Base-by-base conservation (phyloP, 2,797 vertebrate species). In the Gadopsis bispinosus region DNA sequence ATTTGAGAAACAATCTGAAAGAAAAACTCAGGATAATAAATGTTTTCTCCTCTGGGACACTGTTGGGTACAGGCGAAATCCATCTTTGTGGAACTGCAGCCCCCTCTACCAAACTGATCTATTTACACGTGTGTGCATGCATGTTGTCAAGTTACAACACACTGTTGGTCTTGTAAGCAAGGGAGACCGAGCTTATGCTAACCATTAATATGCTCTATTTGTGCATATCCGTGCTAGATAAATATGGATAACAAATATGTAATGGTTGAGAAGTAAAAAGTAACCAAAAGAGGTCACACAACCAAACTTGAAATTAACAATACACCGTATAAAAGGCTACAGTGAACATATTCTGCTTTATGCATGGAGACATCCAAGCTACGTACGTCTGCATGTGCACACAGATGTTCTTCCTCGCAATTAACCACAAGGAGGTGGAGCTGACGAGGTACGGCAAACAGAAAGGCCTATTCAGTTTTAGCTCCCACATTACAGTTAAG, bases 1-100 rank as follows among this genome's bases (percentile, higher is more conserved):
- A 95, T 94, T 91, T 95, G 89, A 93, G 88, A 85, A 93, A 94
- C 69, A 84, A 94, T 92, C 73, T 73, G 67, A 92, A 90, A 88
- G 82, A 87, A 94, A 92, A 93, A 87, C 55, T 83, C 45, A 1
- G 65, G 67, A 88, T 95, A 94, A 95, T 91, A 91, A 94, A 95
- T 93, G 89, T 81, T 88, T 92, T 92, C 87, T 91, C 91, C 90
- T 91, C 48, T 86, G 89, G 91, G 90, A 89, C 79, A 69, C 65
- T 62, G 70, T 80, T 88, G 81, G 63, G 66, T 69, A 77, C 77
- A 70, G 84, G 77, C 73, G 5, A 83, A 88, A 93, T 94, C 79
- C 79, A 88, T 94, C 92, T 93, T 91, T 83, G 76, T 78, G 77
- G 59, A 82, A 80, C 35, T 71, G 45, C 31, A 79, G 74, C 59